phyloP scores from a whole-genome alignment of 2,797 vertebrate species.

The Schizopygopsis pylzovi region DNA sequence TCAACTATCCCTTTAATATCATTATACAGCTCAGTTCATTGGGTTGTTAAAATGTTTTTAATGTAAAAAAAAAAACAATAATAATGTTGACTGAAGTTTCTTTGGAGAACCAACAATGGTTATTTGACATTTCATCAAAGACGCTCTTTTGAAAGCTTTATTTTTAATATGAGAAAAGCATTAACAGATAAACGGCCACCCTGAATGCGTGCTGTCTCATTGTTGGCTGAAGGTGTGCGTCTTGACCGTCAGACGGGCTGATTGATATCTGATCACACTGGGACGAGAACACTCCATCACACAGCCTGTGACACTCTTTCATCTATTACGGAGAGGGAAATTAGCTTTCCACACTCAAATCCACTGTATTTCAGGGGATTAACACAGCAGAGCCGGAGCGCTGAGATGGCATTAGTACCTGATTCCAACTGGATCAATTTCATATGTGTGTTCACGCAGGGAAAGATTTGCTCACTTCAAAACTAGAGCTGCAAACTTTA shows the following conservation, averaged over 20 bases:
- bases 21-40: background rate
- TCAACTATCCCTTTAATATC: background rate
- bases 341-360: conserved; percentile 60
- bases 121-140: background rate
- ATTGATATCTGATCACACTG: conserved; percentile 69
- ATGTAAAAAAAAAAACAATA: background rate
- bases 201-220: conserved; percentile 66
- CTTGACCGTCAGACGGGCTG: conserved; percentile 60
- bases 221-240: conserved; percentile 57
- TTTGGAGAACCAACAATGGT: background rate
- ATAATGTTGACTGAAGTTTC: background rate
- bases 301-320: conserved; percentile 61
- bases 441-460: conserved; percentile 37
- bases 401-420: conserved; percentile 23
- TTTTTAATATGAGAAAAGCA: background rate
- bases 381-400: conserved; percentile 47
- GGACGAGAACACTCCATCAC: conserved; percentile 70
- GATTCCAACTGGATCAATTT: conserved; percentile 61
- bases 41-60: no score
- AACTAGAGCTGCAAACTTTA: conserved; percentile 20
- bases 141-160: background rate
- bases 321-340: conserved; percentile 64
- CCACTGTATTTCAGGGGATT: conserved; percentile 56
- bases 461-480: background rate
- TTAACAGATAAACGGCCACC: conserved; percentile 48